A percentile compares a stretch with the other conserved stretches of the same genome.
phyloP scores from a whole-genome alignment of 1,140 invertebrate species.

The Musca domestica region DNA sequence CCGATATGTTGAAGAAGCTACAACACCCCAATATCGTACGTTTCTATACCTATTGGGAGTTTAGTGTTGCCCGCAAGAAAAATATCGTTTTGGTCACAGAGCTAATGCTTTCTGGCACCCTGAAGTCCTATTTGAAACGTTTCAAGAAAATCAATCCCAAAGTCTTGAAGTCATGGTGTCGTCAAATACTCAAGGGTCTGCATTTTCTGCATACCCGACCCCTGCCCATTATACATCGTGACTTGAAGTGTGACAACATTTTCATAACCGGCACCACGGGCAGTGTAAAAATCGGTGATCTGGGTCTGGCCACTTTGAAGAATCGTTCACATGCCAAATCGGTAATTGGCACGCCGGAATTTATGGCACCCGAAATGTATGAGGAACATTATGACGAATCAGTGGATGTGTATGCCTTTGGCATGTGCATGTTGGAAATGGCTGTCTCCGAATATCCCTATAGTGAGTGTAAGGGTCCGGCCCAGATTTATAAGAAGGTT shows the following conservation, averaged over 20 bases:
- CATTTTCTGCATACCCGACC: slow-evolving; percentile 95
- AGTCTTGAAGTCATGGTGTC: slow-evolving; percentile 98
- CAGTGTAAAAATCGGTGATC: slow-evolving; percentile 98
- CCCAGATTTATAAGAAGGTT: slow-evolving; percentile 99
- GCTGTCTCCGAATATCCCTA: slow-evolving; percentile 99
- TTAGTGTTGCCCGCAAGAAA: slow-evolving; percentile 85
- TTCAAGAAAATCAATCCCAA: slow-evolving; percentile 99
- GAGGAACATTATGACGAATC: slow-evolving; percentile 99
- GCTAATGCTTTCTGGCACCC: slow-evolving; percentile 97
- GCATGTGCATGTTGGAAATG: slow-evolving; percentile 99
- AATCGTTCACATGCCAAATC: slow-evolving; percentile 99
- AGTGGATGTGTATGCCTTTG: slow-evolving; percentile 99
- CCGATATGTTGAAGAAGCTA: slow-evolving; percentile 99
- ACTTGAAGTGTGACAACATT: slow-evolving; percentile 98
- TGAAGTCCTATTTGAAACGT: slow-evolving; percentile 95
- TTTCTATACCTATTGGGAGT: slow-evolving; percentile 99
- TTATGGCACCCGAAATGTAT: slow-evolving; percentile 99
- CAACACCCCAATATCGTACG: slow-evolving; percentile 99
- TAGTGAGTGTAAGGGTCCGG: slow-evolving; percentile 95
- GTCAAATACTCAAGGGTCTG: slow-evolving; percentile 97
- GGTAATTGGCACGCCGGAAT: slow-evolving; percentile 97
- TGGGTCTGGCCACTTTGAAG: slow-evolving; percentile 96
- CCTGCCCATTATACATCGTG: slow-evolving; percentile 96
- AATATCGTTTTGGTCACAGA: slow-evolving; percentile 99
- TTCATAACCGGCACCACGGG: slow-evolving; percentile 98